Conservation (phyloP, 2,113 vertebrate genomes). For the Carollia perspicillata region DNA sequence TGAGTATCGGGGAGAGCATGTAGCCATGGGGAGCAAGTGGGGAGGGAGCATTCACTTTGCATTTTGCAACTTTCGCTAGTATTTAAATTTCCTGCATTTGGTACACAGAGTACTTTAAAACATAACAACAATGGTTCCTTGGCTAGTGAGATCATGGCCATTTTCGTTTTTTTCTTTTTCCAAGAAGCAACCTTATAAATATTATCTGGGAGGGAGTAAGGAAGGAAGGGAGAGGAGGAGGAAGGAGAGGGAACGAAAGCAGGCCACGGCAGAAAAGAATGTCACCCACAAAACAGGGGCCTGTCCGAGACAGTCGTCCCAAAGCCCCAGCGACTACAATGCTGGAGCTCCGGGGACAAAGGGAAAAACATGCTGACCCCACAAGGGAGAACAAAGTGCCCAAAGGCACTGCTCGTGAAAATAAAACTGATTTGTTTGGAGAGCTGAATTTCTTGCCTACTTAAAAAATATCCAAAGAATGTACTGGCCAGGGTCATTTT, state of each 20-base stretch:
- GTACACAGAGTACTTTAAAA: background rate
- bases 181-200: background rate
- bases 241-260: background rate
- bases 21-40: background rate
- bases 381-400: background rate
- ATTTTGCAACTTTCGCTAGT: background rate
- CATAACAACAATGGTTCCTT: background rate
- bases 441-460: conserved; percentile 48
- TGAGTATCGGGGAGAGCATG: background rate
- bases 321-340: rapidly evolving
- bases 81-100: background rate
- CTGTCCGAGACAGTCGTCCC: background rate
- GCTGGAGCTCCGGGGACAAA: background rate
- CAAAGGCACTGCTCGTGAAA: background rate
- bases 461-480: conserved; percentile 62
- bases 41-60: background rate
- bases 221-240: background rate
- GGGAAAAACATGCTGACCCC: background rate
- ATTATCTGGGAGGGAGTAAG: background rate
- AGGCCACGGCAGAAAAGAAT: background rate
- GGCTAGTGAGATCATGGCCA: background rate
- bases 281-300: background rate
- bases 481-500: conserved; percentile 6
- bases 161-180: background rate
- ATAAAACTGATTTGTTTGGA: background rate